Evolutionary conservation across 1,140 invertebrate genomes (phyloP), one percentile per base, ranked within the genome.

Genomic region (Drosophila trapezifrons): DNA sequence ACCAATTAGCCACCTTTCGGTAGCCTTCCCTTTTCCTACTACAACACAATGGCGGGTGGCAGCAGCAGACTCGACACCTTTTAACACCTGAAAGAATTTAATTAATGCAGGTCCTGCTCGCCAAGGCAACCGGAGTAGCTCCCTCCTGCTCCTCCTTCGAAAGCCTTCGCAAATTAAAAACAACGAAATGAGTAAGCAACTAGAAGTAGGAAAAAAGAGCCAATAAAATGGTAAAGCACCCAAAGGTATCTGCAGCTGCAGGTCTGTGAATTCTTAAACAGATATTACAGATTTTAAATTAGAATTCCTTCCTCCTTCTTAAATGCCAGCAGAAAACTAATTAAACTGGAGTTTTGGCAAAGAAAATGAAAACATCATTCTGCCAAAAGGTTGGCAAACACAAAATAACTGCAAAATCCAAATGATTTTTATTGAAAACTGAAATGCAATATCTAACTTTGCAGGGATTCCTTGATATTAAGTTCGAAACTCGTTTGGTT

Each of bases 71-170:
- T 35, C 49, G 64, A 55, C 46, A 72, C 54, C 52, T 82, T 60
- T 86, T 75, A 81, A 55, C 78, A 54, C 63, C 65, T 76, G 71
- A 49, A 86, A 77, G 82, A 82, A 86, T 86, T 87, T 87, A 86
- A 86, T 86, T 86, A 86, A 87, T 86, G 82, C 82, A 82, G 71
- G 80, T 69, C 72, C 37, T 75, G 27, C 66, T 35, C 52, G 22
- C 54, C 10, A 22, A 20, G 17, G 65, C 67, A 40, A 71, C 51
- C 51, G 29, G 67, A 71, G 51, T 20, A 27, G n/a, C 22, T 38
- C 9, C 29, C 43, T n/a, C 22, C 43, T 37, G 9, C 22, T 29
- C 1, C 35, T 37, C n/a, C 35, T 32, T n/a, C n/a, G n/a, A 12
- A 17, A 13, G 12, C 29, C 43, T 66, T 58, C 42, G 62, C 63